phyloP scores from a whole-genome alignment of 2,113 vertebrate genomes.

The Corydoras sp. region DNA sequence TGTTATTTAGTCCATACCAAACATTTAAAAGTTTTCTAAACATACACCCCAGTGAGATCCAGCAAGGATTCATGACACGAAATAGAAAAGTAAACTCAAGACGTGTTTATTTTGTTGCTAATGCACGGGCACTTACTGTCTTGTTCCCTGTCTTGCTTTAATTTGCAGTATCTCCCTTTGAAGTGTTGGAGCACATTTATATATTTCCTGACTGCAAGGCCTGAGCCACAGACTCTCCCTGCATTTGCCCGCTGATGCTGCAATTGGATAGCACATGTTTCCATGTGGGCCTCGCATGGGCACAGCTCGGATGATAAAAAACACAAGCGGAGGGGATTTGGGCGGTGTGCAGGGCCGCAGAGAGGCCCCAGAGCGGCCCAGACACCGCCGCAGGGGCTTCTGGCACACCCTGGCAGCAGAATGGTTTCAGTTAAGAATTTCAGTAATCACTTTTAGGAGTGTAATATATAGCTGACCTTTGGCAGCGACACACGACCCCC shows the following conservation, averaged over 20 bases:
- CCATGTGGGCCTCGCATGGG: slow-evolving; percentile 62
- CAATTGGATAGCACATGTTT: slow-evolving; percentile 71
- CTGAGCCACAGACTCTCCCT: slow-evolving; percentile 27
- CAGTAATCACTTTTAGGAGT: slow-evolving; percentile 81
- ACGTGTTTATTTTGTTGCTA: no score
- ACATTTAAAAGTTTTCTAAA: no score
- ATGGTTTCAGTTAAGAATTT: slow-evolving; percentile 80
- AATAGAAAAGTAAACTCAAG: no score
- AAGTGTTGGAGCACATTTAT: slow-evolving; percentile 62
- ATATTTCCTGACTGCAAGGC: slow-evolving; percentile 64
- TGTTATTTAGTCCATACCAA: no score
- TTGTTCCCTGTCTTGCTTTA: slow-evolving; percentile 66
- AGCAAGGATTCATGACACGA: no score
- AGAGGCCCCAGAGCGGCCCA: slow-evolving; percentile 63
- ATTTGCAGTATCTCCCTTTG: slow-evolving; percentile 67
- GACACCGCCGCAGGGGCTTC: slow-evolving; percentile 73
- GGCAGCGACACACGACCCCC: slow-evolving; percentile 74
- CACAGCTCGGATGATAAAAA: slow-evolving; percentile 67
- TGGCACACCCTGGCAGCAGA: slow-evolving; percentile 75
- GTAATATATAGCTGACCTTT: slow-evolving; percentile 80
- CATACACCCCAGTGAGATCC: no score
- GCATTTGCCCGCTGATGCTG: slow-evolving; percentile 55
- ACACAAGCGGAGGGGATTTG: slow-evolving; percentile 65
- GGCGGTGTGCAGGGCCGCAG: slow-evolving; percentile 50
- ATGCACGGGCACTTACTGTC: slow-evolving; percentile 28